A percentile compares a stretch with the other conserved stretches of the same genome.
These are phyloP conservation scores for Tursiops truncatus DNA, from an alignment of 2,113 vertebrate species.

Conservation along the genomic window DNA sequence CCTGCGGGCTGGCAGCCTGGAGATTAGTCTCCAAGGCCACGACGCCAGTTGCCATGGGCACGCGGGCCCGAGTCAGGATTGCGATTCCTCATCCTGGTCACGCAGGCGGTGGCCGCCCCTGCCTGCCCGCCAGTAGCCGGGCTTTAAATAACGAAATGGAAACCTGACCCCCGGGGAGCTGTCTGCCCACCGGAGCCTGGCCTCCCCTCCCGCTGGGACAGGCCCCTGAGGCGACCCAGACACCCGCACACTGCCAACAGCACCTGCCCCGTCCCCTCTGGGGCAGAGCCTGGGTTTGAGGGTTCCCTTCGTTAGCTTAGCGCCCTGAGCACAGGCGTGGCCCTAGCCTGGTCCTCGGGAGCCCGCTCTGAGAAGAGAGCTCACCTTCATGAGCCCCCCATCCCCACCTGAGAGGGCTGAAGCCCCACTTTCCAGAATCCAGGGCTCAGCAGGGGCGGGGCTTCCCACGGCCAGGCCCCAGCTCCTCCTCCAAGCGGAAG, in stretches of 20 bases:
- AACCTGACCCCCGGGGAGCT: slow-evolving; percentile 39
- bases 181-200: not conserved
- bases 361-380: not conserved
- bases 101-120: slow-evolving; percentile 16
- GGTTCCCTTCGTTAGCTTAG: not conserved
- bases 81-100: slow-evolving; percentile 67
- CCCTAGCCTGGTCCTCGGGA: not conserved
- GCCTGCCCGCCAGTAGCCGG: not conserved
- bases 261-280: not conserved
- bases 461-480: not conserved
- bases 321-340: not conserved
- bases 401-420: not conserved
- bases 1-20: not conserved
- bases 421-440: not conserved
- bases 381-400: not conserved
- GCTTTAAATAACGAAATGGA: slow-evolving; percentile 66
- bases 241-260: not conserved
- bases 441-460: no score
- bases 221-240: not conserved
- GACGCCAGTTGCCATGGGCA: slow-evolving; percentile 70
- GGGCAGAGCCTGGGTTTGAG: not conserved
- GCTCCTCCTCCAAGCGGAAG: not conserved
- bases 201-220: not conserved
- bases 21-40: slow-evolving; percentile 76
- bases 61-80: not conserved